Conservation (phyloP, 2,113 vertebrate genomes). For the Hippocampus comes region DNA sequence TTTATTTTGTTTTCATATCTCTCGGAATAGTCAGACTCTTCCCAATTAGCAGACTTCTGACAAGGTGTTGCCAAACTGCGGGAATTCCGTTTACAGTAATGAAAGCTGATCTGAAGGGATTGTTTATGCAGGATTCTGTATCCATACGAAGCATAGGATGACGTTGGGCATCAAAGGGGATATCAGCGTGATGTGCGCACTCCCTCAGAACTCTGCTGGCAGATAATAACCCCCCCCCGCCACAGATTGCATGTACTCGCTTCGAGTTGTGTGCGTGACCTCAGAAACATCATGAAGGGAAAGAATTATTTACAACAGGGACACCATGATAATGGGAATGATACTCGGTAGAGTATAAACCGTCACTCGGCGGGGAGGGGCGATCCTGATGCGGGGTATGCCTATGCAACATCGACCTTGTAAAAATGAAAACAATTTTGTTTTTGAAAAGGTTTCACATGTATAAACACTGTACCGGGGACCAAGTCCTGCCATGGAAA, state of each 20-base stretch:
- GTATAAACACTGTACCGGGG: too few species aligned
- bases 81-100: slow-evolving; percentile 61
- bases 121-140: not conserved
- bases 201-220: slow-evolving; percentile 41
- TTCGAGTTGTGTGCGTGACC: slow-evolving; percentile 37
- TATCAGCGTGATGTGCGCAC: not conserved
- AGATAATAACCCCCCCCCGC: slow-evolving; percentile 35
- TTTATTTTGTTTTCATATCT: slow-evolving; percentile 17
- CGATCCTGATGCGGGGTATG: not conserved
- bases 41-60: slow-evolving; percentile 68
- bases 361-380: not conserved
- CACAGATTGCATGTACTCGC: slow-evolving; percentile 36
- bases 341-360: not conserved
- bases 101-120: not conserved
- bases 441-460: too few species aligned
- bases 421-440: too few species aligned
- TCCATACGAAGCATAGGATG: not conserved
- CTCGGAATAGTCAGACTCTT: slow-evolving; percentile 51
- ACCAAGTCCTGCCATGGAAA: too few species aligned
- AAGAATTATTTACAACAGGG: slow-evolving; percentile 14
- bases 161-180: not conserved
- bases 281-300: slow-evolving; percentile 30
- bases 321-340: slow-evolving; percentile 5
- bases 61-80: slow-evolving; percentile 58
- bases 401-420: not conserved